Conservation (phyloP, 2,797 vertebrate genomes). For the Argya squamiceps region DNA sequence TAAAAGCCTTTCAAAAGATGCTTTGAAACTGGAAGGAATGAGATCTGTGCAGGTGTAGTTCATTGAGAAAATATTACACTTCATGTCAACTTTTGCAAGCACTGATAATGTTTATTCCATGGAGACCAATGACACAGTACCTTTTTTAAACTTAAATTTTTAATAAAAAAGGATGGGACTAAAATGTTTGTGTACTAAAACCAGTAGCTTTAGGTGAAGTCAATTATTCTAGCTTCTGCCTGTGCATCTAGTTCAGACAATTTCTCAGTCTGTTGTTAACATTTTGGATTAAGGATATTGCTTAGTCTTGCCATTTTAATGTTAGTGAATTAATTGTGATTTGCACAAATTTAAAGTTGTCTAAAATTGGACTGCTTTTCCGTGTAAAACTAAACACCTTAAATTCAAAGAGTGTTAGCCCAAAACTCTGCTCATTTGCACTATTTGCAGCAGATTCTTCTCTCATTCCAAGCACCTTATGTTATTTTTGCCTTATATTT, state of each 20-base stretch:
- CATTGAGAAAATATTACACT: neutral
- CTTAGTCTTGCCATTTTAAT: neutral
- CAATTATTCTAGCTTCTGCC: neutral
- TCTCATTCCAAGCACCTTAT: neutral
- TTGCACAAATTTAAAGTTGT: neutral
- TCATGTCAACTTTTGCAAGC: neutral
- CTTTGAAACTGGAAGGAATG: conserved; percentile 25
- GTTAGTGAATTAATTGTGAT: neutral
- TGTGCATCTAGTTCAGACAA: neutral
- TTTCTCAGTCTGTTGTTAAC: neutral
- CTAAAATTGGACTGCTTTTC: neutral
- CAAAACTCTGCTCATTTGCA: neutral
- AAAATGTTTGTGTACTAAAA: neutral
- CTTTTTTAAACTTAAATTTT: neutral
- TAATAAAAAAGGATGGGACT: neutral
- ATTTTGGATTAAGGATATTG: neutral
- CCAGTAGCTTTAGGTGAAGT: neutral
- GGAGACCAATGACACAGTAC: neutral
- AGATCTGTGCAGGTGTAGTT: neutral
- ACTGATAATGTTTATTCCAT: neutral
- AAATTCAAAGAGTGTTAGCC: neutral
- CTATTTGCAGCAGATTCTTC: neutral
- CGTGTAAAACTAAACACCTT: neutral
- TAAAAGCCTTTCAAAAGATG: conserved; percentile 3
- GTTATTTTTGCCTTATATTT: neutral